Conservation (phyloP, 2,888 invertebrate species). For the Chromoteleia sp. region DNA sequence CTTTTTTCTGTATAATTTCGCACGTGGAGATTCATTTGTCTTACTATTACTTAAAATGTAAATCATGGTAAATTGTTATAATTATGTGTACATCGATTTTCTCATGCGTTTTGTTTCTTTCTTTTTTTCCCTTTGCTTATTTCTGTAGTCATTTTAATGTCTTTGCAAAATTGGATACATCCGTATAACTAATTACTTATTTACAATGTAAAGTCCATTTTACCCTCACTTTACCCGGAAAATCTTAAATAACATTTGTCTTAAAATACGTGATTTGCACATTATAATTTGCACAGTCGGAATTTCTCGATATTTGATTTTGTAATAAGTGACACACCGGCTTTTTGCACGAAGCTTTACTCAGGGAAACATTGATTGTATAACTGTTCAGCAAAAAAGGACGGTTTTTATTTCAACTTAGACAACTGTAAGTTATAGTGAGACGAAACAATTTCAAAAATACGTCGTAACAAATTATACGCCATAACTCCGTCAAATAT, state of each 20-base stretch:
- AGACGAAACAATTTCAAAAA: slow-evolving; percentile 53
- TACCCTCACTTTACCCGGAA: slow-evolving; percentile 69
- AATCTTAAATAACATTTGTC: slow-evolving; percentile 67
- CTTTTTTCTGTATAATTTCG: slow-evolving; percentile 56
- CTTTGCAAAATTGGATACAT: slow-evolving; percentile 64
- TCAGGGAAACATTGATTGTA: slow-evolving; percentile 58
- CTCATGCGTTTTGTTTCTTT: slow-evolving; percentile 51
- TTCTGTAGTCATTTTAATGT: slow-evolving; percentile 40
- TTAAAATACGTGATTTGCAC: slow-evolving; percentile 69
- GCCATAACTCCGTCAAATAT: slow-evolving; percentile 43
- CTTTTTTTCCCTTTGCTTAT: slow-evolving; percentile 10
- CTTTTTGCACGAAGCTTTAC: slow-evolving; percentile 54
- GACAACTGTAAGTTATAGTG: slow-evolving; percentile 41
- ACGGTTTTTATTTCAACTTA: slow-evolving; percentile 59
- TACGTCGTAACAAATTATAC: slow-evolving; percentile 47
- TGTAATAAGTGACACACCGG: slow-evolving; percentile 65
- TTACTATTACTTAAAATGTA: slow-evolving; percentile 73
- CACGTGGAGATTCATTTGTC: slow-evolving; percentile 58
- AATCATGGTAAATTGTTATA: slow-evolving; percentile 74
- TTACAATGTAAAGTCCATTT: slow-evolving; percentile 74
- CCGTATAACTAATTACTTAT: slow-evolving; percentile 69
- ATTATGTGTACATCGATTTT: slow-evolving; percentile 75
- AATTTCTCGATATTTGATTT: slow-evolving; percentile 66
- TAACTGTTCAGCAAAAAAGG: slow-evolving; percentile 63
- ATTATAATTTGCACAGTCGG: slow-evolving; percentile 68